A percentile compares a stretch with the other conserved stretches of the same genome.
phyloP scores from a whole-genome alignment of 2,113 vertebrate genomes.

The Oreotrochilus melanogaster region DNA sequence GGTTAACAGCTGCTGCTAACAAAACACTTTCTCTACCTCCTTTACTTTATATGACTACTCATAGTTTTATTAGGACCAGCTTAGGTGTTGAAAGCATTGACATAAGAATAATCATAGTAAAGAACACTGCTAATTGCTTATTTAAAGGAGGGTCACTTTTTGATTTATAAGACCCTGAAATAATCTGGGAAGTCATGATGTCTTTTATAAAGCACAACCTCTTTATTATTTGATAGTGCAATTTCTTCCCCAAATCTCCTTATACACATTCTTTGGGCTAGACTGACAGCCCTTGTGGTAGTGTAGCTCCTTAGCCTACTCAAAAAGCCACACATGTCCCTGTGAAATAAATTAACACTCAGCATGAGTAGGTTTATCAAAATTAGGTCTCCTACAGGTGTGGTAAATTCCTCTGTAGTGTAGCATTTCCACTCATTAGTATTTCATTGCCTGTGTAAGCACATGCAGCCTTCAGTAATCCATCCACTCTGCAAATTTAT shows the following conservation, averaged over 20 bases:
- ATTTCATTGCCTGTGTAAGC: background rate
- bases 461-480: background rate
- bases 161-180: background rate
- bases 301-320: background rate
- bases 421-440: background rate
- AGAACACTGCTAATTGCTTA: background rate
- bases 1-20: background rate
- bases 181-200: background rate
- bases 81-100: background rate
- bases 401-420: background rate
- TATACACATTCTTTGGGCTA: fast-evolving
- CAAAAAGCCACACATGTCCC: fast-evolving
- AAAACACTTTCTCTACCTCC: background rate
- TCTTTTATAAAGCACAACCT: background rate
- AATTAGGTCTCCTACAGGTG: background rate
- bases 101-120: background rate
- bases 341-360: background rate
- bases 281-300: background rate
- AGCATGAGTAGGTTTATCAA: background rate
- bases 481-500: background rate
- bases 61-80: background rate
- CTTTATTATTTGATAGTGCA: background rate
- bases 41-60: background rate
- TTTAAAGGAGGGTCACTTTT: background rate
- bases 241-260: background rate